A percentile compares a stretch with the other conserved stretches of the same genome.
Conservation (phyloP, 64 coral and sea anemone species). For the Actinia equina region DNA sequence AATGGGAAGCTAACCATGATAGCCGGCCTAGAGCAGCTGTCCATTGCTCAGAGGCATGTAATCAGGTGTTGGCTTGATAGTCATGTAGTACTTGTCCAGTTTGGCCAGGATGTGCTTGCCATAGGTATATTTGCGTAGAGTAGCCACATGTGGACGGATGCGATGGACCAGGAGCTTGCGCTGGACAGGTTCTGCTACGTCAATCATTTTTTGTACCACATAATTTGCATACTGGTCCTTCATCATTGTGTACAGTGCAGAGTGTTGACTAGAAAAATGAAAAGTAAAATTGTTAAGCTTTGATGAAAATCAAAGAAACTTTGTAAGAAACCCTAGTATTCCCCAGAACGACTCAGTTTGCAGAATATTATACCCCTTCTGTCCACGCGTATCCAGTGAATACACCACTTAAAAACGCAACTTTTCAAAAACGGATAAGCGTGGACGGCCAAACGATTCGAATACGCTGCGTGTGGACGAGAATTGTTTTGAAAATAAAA, state of each 20-base stretch:
- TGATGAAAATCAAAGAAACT: background rate
- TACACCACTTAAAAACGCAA: too few species aligned
- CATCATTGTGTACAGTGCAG: conserved; percentile 98
- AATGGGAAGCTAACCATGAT: conserved; percentile 10
- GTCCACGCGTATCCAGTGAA: too few species aligned
- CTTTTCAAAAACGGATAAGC: too few species aligned
- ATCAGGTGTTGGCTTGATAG: conserved; percentile 76
- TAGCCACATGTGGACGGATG: conserved; percentile 89
- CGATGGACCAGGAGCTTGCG: conserved; percentile 88
- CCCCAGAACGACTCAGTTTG: too few species aligned
- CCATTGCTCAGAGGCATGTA: conserved; percentile 86
- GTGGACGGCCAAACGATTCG: too few species aligned
- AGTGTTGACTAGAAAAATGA: conserved; percentile 11
- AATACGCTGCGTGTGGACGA: too few species aligned
- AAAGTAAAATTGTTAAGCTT: background rate
- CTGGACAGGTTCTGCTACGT: conserved; percentile 87
- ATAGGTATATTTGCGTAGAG: conserved; percentile 93
- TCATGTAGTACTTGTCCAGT: conserved; percentile 96
- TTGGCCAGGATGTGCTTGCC: conserved; percentile 98
- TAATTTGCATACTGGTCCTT: conserved; percentile 99
- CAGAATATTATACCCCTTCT: too few species aligned
- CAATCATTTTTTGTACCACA: conserved; percentile 99
- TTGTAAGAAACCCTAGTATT: too few species aligned
- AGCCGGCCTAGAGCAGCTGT: conserved; percentile 57
- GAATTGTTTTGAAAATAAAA: too few species aligned